A percentile compares a stretch with the other conserved stretches of the same genome.
phyloP scores from a whole-genome alignment of 2,113 vertebrate genomes.

The Epinephelus lanceolatus region DNA sequence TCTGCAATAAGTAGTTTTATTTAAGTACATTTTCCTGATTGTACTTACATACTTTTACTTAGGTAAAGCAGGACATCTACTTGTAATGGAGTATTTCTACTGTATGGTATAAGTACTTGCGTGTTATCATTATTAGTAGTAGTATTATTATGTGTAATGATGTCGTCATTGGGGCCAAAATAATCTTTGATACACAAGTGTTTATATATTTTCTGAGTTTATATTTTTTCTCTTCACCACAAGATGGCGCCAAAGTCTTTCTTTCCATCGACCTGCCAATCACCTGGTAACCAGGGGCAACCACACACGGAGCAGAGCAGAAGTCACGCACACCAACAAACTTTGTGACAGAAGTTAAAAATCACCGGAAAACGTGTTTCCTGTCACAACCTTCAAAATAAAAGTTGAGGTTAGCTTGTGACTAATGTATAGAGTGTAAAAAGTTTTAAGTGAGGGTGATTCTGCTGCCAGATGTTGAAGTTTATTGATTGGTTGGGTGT shows the following conservation, averaged over 20 bases:
- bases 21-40: no score
- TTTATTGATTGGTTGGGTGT: neutral
- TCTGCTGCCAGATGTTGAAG: neutral
- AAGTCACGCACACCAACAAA: constrained; percentile 40
- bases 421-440: no score
- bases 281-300: constrained; percentile 17
- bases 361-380: neutral
- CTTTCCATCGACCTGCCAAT: constrained; percentile 18
- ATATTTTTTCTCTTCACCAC: neutral
- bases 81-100: no score
- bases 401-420: neutral
- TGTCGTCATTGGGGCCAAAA: no score
- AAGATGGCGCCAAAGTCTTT: constrained; percentile 1
- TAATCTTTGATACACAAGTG: no score
- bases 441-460: neutral
- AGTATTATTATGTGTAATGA: no score
- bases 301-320: neutral
- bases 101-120: no score
- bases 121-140: no score
- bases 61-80: no score
- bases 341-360: neutral
- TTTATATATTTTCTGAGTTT: no score
- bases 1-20: no score
- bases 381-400: constrained; percentile 16
- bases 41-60: no score